Percentiles rank a stretch among this genome's conserved stretches.
phyloP scores from a whole-genome alignment of 2,797 vertebrate genomes.

The Ctenopoma kingsleyae region DNA sequence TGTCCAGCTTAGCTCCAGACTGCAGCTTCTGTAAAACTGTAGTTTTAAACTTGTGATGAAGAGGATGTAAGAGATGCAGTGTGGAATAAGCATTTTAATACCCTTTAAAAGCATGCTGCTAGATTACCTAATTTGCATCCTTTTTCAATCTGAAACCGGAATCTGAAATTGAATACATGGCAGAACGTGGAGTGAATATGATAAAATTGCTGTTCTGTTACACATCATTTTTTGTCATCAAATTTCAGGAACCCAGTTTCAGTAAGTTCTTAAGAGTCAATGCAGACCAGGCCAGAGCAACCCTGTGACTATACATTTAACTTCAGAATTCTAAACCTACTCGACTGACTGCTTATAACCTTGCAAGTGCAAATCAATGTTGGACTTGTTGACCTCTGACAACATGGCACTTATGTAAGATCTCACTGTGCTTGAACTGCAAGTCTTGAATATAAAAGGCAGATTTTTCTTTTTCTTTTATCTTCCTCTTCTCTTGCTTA shows the following conservation, averaged over 20 bases:
- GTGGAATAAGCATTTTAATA: slow-evolving; percentile 17
- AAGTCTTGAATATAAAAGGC: slow-evolving; percentile 52
- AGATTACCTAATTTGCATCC: slow-evolving; percentile 12
- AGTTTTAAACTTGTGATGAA: slow-evolving; percentile 8
- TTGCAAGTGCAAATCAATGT: slow-evolving; percentile 64
- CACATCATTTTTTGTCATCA: slow-evolving; percentile 6
- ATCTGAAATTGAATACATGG: slow-evolving; percentile 35
- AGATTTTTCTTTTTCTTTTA: slow-evolving; percentile 5
- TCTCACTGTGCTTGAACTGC: slow-evolving; percentile 52
- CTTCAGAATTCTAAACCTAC: slow-evolving; percentile 16
- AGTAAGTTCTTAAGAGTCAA: not conserved
- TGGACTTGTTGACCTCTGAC: slow-evolving; percentile 59
- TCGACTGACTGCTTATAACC: slow-evolving; percentile 27
- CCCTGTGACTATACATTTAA: slow-evolving; percentile 12
- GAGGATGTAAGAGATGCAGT: not conserved
- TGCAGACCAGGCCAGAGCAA: not conserved
- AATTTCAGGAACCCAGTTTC: slow-evolving; percentile 6
- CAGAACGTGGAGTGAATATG: slow-evolving; percentile 10
- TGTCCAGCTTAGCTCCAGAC: not conserved
- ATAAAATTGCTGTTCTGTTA: not conserved
- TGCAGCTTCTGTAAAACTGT: not conserved
- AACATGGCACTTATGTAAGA: slow-evolving; percentile 57
- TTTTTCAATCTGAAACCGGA: slow-evolving; percentile 37
- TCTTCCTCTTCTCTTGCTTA: slow-evolving; percentile 8
- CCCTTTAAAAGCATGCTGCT: slow-evolving; percentile 27